These are phyloP conservation scores for Melopsittacus undulatus DNA, from an alignment of 2,797 vertebrate species.

Conservation along the genomic window DNA sequence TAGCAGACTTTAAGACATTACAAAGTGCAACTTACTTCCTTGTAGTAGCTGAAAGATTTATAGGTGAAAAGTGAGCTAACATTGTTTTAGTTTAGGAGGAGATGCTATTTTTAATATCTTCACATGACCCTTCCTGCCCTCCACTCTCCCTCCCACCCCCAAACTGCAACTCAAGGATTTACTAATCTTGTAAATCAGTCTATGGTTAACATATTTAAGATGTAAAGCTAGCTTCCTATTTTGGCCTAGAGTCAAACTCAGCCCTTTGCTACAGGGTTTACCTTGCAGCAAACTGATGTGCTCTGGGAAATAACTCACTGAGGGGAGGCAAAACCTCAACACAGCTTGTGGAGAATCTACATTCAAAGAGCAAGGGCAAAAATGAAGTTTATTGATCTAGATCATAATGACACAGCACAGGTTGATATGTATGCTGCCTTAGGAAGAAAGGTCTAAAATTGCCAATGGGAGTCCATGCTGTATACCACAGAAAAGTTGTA, in stretches of 20 bases:
- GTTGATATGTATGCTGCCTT: not conserved
- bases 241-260: not conserved
- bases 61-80: not conserved
- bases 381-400: not conserved
- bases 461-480: not conserved
- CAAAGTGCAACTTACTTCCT: not conserved
- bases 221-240: not conserved
- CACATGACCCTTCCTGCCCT: not conserved
- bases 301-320: not conserved
- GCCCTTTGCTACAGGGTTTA: not conserved
- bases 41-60: not conserved
- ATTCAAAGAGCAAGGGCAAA: not conserved
- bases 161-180: not conserved
- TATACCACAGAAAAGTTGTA: fast-evolving
- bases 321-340: not conserved
- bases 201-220: not conserved
- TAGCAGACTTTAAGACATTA: not conserved
- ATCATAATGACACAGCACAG: not conserved
- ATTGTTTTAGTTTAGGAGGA: not conserved
- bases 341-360: not conserved
- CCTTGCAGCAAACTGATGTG: not conserved
- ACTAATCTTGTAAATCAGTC: not conserved
- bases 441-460: not conserved
- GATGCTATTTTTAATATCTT: not conserved
- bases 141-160: fast-evolving